Percentiles rank a stretch among this genome's conserved stretches.
Conservation (phyloP, 2,797 vertebrate genomes). For the Sebastolobus altivelis region DNA sequence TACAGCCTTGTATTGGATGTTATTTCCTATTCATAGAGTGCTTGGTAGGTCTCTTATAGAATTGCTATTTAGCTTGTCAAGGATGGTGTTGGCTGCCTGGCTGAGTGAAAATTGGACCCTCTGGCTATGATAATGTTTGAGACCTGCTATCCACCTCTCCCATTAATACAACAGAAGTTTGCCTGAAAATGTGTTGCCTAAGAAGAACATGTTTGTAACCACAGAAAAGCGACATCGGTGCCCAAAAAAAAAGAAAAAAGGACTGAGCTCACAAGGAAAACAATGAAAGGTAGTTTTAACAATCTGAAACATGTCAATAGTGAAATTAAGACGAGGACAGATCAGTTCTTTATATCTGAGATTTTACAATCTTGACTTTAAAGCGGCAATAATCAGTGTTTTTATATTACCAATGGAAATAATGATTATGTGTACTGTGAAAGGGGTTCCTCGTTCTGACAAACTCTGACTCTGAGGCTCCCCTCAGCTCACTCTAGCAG, state of each 20-base stretch:
- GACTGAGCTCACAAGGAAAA: not conserved
- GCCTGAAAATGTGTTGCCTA: not conserved
- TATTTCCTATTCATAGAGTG: slow-evolving; percentile 53
- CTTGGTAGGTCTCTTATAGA: slow-evolving; percentile 41
- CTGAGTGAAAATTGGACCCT: slow-evolving; percentile 66
- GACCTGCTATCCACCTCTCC: not conserved
- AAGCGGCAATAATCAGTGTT: not conserved
- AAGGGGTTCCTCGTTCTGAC: not conserved
- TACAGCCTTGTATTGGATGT: slow-evolving; percentile 24
- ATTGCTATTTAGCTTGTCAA: slow-evolving; percentile 45
- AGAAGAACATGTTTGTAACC: not conserved
- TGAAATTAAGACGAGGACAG: not conserved
- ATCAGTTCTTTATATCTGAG: not conserved
- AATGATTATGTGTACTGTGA: not conserved
- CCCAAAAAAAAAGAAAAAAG: not conserved
- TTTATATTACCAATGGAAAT: not conserved
- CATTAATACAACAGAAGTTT: slow-evolving; percentile 11
- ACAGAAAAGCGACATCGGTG: not conserved
- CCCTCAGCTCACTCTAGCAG: not conserved
- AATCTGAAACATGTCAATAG: not conserved
- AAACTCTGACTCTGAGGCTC: not conserved
- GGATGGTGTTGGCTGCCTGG: slow-evolving; percentile 27
- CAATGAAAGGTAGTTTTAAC: not conserved
- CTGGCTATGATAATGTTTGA: slow-evolving; percentile 47
- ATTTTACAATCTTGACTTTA: not conserved